Percentiles rank a stretch among this genome's conserved stretches.
Evolutionary conservation across 2,888 invertebrate genomes (phyloP).

Genomic region (Troglohyphantes excavatus): DNA sequence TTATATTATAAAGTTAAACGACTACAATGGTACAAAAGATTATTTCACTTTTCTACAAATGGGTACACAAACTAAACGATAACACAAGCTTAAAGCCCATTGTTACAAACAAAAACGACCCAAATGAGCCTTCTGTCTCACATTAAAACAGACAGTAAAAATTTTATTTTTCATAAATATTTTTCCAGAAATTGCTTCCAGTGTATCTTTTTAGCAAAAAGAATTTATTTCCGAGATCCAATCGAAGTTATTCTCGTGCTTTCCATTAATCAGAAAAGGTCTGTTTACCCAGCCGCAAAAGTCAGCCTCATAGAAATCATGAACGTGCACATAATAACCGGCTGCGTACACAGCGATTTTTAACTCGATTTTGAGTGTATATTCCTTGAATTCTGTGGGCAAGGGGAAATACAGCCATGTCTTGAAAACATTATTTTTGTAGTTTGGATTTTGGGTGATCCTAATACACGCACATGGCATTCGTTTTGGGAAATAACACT

Average conservation of each 20-base stretch:
- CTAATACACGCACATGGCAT: background rate
- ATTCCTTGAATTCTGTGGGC: background rate
- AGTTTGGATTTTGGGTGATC: background rate
- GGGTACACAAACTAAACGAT: too few relatives aligned
- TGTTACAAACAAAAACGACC: too few relatives aligned
- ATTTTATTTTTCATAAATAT: background rate
- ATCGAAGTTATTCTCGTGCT: background rate
- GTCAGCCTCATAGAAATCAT: background rate
- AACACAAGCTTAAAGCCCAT: too few relatives aligned
- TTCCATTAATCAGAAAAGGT: background rate
- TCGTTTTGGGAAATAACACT: background rate
- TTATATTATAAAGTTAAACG: too few relatives aligned
- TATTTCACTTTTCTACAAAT: too few relatives aligned
- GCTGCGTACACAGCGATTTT: constrained; percentile 4
- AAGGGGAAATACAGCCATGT: background rate
- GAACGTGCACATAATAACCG: background rate
- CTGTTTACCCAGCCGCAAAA: background rate
- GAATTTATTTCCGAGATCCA: background rate
- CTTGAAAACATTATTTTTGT: constrained; percentile 2
- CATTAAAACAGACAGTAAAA: background rate
- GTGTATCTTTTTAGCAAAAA: background rate
- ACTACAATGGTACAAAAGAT: too few relatives aligned
- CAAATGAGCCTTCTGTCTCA: too few relatives aligned
- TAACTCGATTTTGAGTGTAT: background rate
- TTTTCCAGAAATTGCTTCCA: background rate